Conservation (phyloP, 2,888 invertebrate species). For the Plebejus anna region DNA sequence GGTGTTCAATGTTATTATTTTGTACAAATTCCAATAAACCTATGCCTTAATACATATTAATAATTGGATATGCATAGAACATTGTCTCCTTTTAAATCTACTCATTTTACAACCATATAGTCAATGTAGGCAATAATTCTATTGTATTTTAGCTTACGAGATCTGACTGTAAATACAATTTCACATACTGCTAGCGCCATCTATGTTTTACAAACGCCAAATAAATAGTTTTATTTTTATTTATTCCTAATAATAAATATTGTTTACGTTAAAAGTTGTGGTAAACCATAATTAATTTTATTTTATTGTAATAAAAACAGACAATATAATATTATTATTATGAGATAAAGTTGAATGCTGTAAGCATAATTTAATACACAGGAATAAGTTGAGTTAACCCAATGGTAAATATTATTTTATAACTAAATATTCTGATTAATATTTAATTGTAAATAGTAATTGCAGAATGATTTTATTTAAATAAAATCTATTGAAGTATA, state of each 20-base stretch:
- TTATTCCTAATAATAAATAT: not conserved
- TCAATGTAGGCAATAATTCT: not conserved
- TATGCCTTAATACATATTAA: not conserved
- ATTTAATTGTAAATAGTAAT: constrained; percentile 22
- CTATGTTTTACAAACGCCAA: not conserved
- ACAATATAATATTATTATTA: not conserved
- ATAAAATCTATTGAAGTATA: constrained; percentile 18
- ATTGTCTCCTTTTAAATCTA: not conserved
- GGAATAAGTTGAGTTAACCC: not conserved
- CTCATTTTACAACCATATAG: not conserved
- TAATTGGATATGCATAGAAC: not conserved
- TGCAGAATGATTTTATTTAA: not conserved
- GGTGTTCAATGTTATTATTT: no score
- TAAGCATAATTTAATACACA: not conserved
- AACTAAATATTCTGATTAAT: not conserved
- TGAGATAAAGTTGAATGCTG: not conserved
- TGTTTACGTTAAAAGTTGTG: not conserved
- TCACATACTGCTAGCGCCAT: not conserved
- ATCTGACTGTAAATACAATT: not conserved
- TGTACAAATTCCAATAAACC: not conserved
- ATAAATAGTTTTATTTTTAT: not conserved
- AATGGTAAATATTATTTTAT: not conserved
- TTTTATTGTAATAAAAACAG: not conserved
- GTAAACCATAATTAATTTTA: not conserved
- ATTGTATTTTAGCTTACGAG: not conserved